phyloP scores from a whole-genome alignment of 2,888 invertebrate genomes.

The Blera fallax region DNA sequence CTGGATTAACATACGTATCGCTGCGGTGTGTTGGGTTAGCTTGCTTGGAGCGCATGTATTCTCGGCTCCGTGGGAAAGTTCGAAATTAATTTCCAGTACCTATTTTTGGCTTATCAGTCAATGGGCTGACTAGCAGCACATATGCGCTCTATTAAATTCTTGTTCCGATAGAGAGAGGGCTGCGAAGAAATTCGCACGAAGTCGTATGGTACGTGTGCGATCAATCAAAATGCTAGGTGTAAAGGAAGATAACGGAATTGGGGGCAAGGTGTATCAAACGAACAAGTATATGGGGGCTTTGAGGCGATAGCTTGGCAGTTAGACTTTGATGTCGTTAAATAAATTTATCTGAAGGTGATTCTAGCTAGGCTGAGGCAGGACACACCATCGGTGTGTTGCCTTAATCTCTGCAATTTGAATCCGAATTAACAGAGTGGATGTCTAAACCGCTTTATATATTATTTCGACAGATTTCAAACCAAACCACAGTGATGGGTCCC shows the following conservation, averaged over 20 bases:
- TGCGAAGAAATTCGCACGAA: slow-evolving; percentile 18
- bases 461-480: no score
- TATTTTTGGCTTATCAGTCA: slow-evolving; percentile 31
- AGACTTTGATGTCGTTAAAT: no score
- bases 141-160: slow-evolving; percentile 14
- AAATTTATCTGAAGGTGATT: no score
- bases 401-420: no score
- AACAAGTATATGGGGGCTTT: neutral
- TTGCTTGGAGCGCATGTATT: slow-evolving; percentile 7
- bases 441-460: no score
- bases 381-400: no score
- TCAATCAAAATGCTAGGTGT: slow-evolving; percentile 34
- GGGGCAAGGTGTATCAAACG: slow-evolving; percentile 21
- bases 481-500: no score
- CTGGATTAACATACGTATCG: slow-evolving; percentile 47
- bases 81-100: slow-evolving; percentile 24
- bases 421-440: no score
- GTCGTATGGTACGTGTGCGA: neutral
- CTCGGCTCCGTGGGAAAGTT: slow-evolving; percentile 51
- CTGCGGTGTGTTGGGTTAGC: slow-evolving; percentile 34
- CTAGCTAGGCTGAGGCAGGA: no score
- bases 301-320: no score
- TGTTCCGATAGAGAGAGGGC: slow-evolving; percentile 30
- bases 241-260: slow-evolving; percentile 17
- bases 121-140: neutral